These are phyloP conservation scores for Tenebrio molitor DNA, from an alignment of 1,140 invertebrate genomes.

Conservation along the genomic window DNA sequence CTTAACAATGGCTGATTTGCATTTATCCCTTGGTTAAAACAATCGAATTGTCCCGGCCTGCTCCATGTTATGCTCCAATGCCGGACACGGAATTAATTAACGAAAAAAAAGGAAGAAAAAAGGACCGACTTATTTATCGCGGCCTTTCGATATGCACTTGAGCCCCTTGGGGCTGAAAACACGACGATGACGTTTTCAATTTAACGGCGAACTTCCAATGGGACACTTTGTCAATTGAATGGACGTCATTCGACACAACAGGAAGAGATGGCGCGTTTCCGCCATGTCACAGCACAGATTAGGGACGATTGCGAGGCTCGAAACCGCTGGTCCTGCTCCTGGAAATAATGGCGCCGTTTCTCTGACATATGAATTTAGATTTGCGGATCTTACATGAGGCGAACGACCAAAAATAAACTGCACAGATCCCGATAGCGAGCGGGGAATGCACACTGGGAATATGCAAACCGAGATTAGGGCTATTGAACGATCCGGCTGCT, in stretches of 20 bases:
- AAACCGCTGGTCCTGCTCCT: neutral
- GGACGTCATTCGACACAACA: neutral
- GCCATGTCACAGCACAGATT: neutral
- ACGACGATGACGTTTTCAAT: conserved; percentile 35
- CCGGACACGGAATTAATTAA: conserved; percentile 43
- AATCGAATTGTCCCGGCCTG: conserved; percentile 47
- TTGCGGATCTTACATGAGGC: neutral
- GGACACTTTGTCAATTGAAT: neutral
- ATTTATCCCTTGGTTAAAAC: conserved; percentile 53
- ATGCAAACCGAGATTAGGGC: no score
- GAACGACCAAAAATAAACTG: no score
- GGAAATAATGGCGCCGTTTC: neutral
- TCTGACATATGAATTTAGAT: neutral
- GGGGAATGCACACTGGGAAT: no score
- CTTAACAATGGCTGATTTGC: conserved; percentile 57
- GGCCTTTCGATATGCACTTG: conserved; percentile 2
- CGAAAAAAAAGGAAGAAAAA: no score
- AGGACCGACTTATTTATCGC: conserved; percentile 6
- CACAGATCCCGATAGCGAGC: no score
- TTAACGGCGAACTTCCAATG: neutral
- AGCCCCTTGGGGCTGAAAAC: conserved; percentile 1
- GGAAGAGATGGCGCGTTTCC: neutral
- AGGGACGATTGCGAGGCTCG: neutral
- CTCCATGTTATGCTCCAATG: conserved; percentile 36
- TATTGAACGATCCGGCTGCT: no score